Base-by-base conservation (phyloP, 2,113 vertebrate species). In the Pagrus major region DNA sequence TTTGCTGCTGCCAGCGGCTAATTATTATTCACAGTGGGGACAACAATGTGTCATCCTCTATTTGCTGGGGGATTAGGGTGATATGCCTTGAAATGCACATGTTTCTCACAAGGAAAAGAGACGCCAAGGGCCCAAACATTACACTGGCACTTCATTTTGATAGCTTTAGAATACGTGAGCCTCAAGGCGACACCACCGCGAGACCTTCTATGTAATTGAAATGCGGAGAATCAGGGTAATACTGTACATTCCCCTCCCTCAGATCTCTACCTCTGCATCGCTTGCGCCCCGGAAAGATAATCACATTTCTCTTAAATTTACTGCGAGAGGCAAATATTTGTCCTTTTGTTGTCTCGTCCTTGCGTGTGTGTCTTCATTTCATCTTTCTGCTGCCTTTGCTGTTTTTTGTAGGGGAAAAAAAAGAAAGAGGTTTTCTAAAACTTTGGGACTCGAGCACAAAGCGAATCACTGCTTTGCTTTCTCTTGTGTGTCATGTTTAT, bases 11-110 rank as follows among this genome's bases (percentile, higher is more conserved):
- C 88, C 78, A 56, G 66, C 41, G 78, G 71, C 80, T 88, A 88
- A 91, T 93, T 91, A 89, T 85, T 91, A 91, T 91, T 90, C 86
- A 88, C 81, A 83, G 78, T 6, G 46, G 84, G 70, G 81, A 91
- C 80, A 73, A 81, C 82, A 82, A 71, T 84, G 85, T 87, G 89
- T 90, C 90, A 84, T 81, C 79, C 76, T 71, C 81, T 75, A 78
- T 92, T 92, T 90, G 87, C 85, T 46, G 67, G 56, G 64, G 88
- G 88, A 90, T 88, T 82, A 83, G 78, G 71, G 71, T 65, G 86
- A 89, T 80, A 61, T 4, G 35, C 63, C 63, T 82, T 49, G 49
- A 77, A 87, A 89, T 73, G 85, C 70, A 73, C 86, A 87, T 84
- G 75, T 80, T 84, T 78, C 66, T 86, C 80, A 64, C 25, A 52